Percentiles rank a stretch among this genome's conserved stretches.
phyloP scores from a whole-genome alignment of 2,113 vertebrate genomes.

The Deroptyus accipitrinus region DNA sequence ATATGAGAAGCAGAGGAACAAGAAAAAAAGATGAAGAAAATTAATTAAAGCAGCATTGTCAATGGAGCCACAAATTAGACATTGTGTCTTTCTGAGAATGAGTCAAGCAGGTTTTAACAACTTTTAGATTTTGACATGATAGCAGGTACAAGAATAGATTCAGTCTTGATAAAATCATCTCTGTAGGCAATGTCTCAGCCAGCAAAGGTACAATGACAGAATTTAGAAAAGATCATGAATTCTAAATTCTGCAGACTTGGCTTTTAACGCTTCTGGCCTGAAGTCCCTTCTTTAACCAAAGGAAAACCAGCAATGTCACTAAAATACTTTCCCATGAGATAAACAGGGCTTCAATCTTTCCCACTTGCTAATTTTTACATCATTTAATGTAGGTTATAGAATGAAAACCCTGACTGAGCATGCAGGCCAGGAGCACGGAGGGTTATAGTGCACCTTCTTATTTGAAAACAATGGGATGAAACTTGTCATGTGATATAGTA shows the following conservation, averaged over 20 bases:
- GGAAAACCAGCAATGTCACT: not conserved
- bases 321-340: not conserved
- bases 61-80: conserved; percentile 68
- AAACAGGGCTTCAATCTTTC: conserved; percentile 49
- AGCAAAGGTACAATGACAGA: not conserved
- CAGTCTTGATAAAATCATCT: not conserved
- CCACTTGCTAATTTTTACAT: not conserved
- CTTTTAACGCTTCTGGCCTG: not conserved
- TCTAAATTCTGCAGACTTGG: not conserved
- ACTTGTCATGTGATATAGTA: not conserved
- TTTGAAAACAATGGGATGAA: conserved; percentile 26
- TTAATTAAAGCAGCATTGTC: conserved; percentile 76
- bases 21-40: conserved; percentile 77
- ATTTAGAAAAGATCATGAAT: not conserved
- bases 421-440: conserved; percentile 27
- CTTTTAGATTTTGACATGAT: conserved; percentile 10
- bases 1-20: conserved; percentile 67
- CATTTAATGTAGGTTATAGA: conserved; percentile 43
- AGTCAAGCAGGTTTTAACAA: conserved; percentile 18
- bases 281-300: not conserved
- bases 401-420: conserved; percentile 37
- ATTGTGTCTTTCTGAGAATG: conserved; percentile 54
- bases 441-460: not conserved
- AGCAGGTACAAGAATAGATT: conserved; percentile 4
- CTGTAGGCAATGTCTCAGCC: not conserved